phyloP scores from a whole-genome alignment of 2,888 invertebrate genomes.

The Hirtodrosophila cameraria region DNA sequence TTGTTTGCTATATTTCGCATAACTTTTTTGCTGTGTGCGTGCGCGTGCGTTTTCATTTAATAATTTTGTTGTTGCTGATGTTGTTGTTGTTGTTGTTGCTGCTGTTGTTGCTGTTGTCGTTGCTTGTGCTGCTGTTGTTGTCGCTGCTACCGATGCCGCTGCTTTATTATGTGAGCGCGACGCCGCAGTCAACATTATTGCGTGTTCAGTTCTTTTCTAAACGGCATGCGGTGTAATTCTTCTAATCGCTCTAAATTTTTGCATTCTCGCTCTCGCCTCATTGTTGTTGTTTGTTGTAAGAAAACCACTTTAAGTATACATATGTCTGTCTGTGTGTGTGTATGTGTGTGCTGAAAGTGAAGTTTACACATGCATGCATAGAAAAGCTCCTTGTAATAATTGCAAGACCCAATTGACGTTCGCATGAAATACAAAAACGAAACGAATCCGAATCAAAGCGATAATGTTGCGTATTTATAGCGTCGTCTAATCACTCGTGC shows the following conservation, averaged over 20 bases:
- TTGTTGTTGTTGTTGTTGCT: constrained; percentile 39
- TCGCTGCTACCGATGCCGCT: constrained; percentile 39
- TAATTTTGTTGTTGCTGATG: constrained; percentile 74
- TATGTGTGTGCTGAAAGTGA: constrained; percentile 58
- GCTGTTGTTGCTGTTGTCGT: constrained; percentile 30
- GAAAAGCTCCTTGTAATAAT: constrained; percentile 64
- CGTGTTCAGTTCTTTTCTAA: constrained; percentile 82
- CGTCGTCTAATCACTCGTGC: constrained; percentile 67
- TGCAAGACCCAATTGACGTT: constrained; percentile 49
- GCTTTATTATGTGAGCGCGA: constrained; percentile 70
- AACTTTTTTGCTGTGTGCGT: constrained; percentile 59
- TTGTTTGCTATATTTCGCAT: constrained; percentile 68
- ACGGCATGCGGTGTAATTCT: constrained; percentile 83
- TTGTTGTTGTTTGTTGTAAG: constrained; percentile 28
- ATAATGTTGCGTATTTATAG: constrained; percentile 75
- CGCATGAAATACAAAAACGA: constrained; percentile 13
- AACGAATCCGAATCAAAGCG: constrained; percentile 36
- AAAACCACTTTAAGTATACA: background rate
- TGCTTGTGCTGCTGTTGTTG: constrained; percentile 4
- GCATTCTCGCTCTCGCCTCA: constrained; percentile 50
- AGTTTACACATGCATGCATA: constrained; percentile 31
- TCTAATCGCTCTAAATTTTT: constrained; percentile 69
- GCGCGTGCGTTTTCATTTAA: constrained; percentile 80
- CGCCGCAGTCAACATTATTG: constrained; percentile 68
- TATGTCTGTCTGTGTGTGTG: constrained; percentile 7